Evolutionary conservation across 2,888 invertebrate genomes (phyloP).

Genomic region (Iselma pallidipennis): DNA sequence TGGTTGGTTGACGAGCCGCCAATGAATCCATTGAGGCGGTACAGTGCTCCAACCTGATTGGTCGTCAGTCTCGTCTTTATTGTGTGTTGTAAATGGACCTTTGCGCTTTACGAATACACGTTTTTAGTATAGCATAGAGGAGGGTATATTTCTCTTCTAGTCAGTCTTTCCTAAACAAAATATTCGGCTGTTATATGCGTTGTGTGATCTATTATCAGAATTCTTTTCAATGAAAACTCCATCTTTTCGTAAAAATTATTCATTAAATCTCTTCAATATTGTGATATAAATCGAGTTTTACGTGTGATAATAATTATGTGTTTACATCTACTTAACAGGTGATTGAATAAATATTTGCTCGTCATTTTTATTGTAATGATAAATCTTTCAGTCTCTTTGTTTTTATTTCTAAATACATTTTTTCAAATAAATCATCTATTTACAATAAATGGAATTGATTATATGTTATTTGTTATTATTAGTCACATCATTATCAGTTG

Average conservation of each 20-base stretch:
- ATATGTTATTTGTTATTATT: no score
- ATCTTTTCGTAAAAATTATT: neutral
- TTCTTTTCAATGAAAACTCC: no score
- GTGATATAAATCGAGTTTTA: neutral
- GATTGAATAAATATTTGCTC: slow-evolving; percentile 23
- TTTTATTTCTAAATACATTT: no score
- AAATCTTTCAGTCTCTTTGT: no score
- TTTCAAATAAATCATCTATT: neutral
- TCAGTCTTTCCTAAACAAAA: neutral
- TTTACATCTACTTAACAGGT: slow-evolving; percentile 40
- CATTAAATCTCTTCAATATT: neutral
- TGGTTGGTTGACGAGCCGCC: slow-evolving; percentile 17
- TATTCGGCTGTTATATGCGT: neutral
- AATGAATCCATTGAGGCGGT: slow-evolving; percentile 34
- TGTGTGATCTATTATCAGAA: neutral
- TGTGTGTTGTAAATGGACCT: slow-evolving; percentile 48
- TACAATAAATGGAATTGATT: no score
- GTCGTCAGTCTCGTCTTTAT: slow-evolving; percentile 50
- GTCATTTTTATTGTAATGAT: no score
- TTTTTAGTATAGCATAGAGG: slow-evolving; percentile 10
- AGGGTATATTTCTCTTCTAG: slow-evolving; percentile 9
- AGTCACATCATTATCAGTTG: no score
- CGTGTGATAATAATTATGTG: slow-evolving; percentile 30
- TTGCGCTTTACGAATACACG: neutral
- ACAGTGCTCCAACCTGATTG: slow-evolving; percentile 40